A percentile compares a stretch with the other conserved stretches of the same genome.
These are phyloP conservation scores for Passerina amoena DNA, from an alignment of 2,113 vertebrate species.

Conservation along the genomic window DNA sequence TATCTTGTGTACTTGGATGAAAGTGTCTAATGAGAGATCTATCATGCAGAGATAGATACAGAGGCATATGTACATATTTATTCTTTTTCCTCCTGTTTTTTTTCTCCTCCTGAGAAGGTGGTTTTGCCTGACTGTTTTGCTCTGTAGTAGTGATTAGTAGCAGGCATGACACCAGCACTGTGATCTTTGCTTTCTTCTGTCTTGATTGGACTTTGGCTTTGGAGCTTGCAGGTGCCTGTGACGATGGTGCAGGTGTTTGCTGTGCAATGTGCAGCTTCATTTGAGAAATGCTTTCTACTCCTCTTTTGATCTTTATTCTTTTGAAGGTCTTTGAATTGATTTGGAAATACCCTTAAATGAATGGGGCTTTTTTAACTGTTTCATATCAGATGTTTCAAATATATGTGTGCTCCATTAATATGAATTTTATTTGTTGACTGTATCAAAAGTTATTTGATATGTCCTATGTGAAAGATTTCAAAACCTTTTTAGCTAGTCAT, in stretches of 20 bases:
- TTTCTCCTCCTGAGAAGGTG: neutral
- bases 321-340: neutral
- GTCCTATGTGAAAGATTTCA: neutral
- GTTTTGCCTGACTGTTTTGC: neutral
- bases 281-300: neutral
- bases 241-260: neutral
- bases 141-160: neutral
- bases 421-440: neutral
- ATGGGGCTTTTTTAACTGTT: neutral
- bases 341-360: neutral
- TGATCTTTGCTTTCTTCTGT: neutral
- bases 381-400: neutral
- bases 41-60: neutral
- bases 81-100: neutral
- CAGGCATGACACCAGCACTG: neutral
- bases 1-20: neutral
- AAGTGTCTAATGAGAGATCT: neutral
- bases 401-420: neutral
- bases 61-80: neutral
- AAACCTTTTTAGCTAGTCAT: neutral
- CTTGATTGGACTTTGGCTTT: neutral
- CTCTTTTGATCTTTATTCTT: neutral
- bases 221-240: neutral
- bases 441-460: neutral
- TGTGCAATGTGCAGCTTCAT: neutral